phyloP scores from a whole-genome alignment of 2,797 vertebrate genomes.

The Sarcoramphus papa region DNA sequence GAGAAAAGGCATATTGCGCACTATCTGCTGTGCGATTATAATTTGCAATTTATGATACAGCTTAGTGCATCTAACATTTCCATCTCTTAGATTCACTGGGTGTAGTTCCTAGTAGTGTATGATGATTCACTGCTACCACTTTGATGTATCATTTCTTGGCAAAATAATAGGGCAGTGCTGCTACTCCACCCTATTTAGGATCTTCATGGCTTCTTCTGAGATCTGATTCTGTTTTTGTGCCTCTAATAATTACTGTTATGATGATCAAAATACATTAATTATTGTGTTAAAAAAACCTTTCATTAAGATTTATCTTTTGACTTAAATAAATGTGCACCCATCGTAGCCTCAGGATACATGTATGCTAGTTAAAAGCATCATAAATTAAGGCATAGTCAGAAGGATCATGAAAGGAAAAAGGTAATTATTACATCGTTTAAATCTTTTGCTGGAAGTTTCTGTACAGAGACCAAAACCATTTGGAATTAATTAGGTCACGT shows the following conservation, averaged over 20 bases:
- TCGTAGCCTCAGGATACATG: constrained; percentile 20
- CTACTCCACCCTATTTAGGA: constrained; percentile 22
- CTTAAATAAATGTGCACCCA: constrained; percentile 32
- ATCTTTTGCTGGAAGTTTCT: constrained; percentile 44
- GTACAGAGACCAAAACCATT: constrained; percentile 11
- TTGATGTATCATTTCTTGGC: constrained; percentile 46
- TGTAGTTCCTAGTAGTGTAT: neutral
- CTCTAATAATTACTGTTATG: constrained; percentile 45
- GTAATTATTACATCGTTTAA: constrained; percentile 33
- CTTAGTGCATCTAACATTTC: constrained; percentile 2
- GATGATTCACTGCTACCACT: constrained; percentile 43
- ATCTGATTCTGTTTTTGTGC: constrained; percentile 40
- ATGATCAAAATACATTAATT: constrained; percentile 52
- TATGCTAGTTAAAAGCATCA: constrained; percentile 34
- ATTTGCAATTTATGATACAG: neutral
- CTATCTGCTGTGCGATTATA: neutral
- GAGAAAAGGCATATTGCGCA: neutral
- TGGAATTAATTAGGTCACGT: neutral
- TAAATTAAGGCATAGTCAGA: constrained; percentile 46
- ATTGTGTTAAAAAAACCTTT: constrained; percentile 5
- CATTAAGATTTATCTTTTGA: constrained; percentile 62
- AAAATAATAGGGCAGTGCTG: constrained; percentile 29
- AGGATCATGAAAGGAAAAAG: constrained; percentile 38
- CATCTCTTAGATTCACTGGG: constrained; percentile 12
- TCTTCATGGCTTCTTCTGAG: constrained; percentile 22